These are phyloP conservation scores for Hemicordylus capensis DNA, from an alignment of 2,113 vertebrate genomes.

Conservation along the genomic window DNA sequence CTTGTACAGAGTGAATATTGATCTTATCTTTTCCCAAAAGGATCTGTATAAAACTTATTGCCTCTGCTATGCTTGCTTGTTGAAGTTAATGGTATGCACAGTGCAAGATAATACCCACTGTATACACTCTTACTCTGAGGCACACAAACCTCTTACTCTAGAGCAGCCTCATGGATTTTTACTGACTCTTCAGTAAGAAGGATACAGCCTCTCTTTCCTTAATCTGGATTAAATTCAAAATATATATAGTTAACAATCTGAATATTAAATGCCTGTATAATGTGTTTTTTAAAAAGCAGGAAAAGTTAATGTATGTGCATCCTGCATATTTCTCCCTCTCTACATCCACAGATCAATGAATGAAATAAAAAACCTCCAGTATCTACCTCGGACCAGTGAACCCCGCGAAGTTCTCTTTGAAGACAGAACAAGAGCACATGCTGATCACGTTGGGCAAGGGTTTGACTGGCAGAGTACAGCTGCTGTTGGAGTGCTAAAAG, in stretches of 20 bases:
- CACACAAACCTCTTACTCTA: background rate
- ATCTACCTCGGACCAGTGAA: conserved; percentile 94
- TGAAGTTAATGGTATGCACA: background rate
- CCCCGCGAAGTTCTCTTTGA: conserved; percentile 97
- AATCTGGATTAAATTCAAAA: background rate
- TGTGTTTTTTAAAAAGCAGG: too few relatives aligned
- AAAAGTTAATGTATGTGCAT: too few relatives aligned
- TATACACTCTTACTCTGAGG: background rate
- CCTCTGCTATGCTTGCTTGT: background rate
- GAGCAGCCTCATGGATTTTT: background rate
- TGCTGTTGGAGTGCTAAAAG: conserved; percentile 96
- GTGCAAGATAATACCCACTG: background rate
- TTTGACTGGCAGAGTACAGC: conserved; percentile 99
- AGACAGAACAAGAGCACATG: conserved; percentile 94
- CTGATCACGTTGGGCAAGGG: conserved; percentile 96
- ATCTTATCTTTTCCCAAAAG: too few relatives aligned
- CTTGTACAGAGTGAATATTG: too few relatives aligned
- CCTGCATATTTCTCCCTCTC: background rate
- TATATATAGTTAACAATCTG: background rate
- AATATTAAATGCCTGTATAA: background rate
- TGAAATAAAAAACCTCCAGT: conserved; percentile 97
- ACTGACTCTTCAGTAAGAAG: background rate
- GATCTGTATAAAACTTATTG: background rate
- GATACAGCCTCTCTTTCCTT: too few relatives aligned
- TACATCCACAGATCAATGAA: conserved; percentile 88